phyloP scores from a whole-genome alignment of 2,797 vertebrate genomes.

The Karalla daura region DNA sequence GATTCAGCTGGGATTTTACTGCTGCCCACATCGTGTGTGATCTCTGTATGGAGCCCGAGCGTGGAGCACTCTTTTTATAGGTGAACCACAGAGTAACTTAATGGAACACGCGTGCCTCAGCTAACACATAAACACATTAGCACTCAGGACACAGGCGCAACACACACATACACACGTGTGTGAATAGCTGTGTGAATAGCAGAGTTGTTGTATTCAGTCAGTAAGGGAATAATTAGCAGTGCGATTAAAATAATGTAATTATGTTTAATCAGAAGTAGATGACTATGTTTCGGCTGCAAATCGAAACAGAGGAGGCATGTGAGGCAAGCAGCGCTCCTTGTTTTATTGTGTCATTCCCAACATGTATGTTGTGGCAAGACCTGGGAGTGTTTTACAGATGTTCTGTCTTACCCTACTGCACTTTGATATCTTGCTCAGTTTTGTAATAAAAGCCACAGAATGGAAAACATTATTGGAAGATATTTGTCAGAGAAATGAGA shows the following conservation, averaged over 20 bases:
- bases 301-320: not conserved
- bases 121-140: slow-evolving; percentile 45
- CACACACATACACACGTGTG: slow-evolving; percentile 5
- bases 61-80: slow-evolving; percentile 40
- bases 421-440: slow-evolving; percentile 55
- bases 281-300: not conserved
- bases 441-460: slow-evolving; percentile 51
- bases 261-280: not conserved
- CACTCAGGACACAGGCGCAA: slow-evolving; percentile 22
- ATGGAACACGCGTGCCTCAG: slow-evolving; percentile 41
- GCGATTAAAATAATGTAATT: slow-evolving; percentile 5
- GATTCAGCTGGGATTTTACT: slow-evolving; percentile 42
- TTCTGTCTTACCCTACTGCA: slow-evolving; percentile 20
- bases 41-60: slow-evolving; percentile 24
- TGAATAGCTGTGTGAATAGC: no score
- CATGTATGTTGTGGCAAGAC: not conserved
- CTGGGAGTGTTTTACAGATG: slow-evolving; percentile 51
- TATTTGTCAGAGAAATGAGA: slow-evolving; percentile 63
- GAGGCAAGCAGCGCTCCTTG: not conserved
- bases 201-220: not conserved
- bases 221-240: slow-evolving; percentile 2
- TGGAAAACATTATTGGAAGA: slow-evolving; percentile 71
- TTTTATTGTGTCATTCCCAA: slow-evolving; percentile 12
- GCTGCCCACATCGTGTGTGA: slow-evolving; percentile 48
- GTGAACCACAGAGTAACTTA: slow-evolving; percentile 51